phyloP scores from a whole-genome alignment of 2,797 vertebrate genomes.

The Pipistrellus pipistrellus region DNA sequence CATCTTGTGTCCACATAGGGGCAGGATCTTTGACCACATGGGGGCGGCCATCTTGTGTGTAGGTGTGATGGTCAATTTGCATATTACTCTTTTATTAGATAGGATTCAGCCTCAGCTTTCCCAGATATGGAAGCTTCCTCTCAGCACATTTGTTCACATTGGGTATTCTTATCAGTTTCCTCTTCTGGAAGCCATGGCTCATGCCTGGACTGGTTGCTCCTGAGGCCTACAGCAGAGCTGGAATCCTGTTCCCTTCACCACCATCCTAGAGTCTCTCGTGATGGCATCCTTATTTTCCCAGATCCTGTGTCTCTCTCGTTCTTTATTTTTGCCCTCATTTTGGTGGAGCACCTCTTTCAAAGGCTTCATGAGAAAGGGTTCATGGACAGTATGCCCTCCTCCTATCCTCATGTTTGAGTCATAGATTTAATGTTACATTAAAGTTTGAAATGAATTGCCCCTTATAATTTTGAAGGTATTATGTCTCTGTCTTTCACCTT shows the following conservation, averaged over 20 bases:
- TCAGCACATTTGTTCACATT: background rate
- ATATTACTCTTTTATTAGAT: too few species aligned
- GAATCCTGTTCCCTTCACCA: background rate
- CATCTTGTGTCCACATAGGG: too few species aligned
- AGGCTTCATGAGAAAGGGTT: background rate
- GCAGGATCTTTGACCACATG: too few species aligned
- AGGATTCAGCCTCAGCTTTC: background rate
- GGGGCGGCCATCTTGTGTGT: too few species aligned
- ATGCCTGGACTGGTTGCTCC: background rate
- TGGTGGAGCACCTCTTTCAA: background rate
- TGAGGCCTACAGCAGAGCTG: background rate
- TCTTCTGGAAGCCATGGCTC: background rate
- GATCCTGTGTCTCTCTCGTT: background rate
- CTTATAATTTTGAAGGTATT: slow-evolving; percentile 13
- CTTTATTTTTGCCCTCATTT: background rate
- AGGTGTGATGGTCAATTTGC: too few species aligned
- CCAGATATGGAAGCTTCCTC: background rate
- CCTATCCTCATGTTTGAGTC: background rate
- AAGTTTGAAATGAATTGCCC: background rate
- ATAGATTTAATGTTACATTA: slow-evolving; percentile 9
- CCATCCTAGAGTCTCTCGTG: background rate
- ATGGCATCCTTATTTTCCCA: background rate
- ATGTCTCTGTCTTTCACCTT: background rate
- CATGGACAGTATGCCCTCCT: background rate
- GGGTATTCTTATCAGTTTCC: background rate